Percentiles rank a stretch among this genome's conserved stretches.
phyloP scores from a whole-genome alignment of 2,113 vertebrate species.

The Siphamia tubifer region DNA sequence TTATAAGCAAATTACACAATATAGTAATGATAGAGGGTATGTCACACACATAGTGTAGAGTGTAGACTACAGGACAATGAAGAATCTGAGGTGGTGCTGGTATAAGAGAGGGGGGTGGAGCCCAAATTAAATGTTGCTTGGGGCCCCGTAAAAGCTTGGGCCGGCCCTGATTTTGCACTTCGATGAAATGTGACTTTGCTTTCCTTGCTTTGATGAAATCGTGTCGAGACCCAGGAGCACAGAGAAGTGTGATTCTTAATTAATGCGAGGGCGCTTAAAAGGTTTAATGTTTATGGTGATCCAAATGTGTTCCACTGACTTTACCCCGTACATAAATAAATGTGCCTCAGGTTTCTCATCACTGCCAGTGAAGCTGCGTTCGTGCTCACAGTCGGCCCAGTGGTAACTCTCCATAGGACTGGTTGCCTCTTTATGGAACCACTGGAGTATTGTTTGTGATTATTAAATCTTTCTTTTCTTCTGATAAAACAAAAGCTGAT shows the following conservation, averaged over 20 bases:
- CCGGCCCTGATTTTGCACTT: no score
- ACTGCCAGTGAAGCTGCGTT: slow-evolving; percentile 9
- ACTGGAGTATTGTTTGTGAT: slow-evolving; percentile 90
- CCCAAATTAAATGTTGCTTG: no score
- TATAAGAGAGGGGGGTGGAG: no score
- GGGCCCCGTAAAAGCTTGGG: no score
- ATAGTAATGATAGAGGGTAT: no score
- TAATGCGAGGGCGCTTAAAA: slow-evolving; percentile 4
- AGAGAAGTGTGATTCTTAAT: background rate
- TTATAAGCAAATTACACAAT: no score
- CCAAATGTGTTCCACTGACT: background rate
- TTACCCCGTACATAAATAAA: slow-evolving; percentile 19
- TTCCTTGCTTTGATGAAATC: background rate
- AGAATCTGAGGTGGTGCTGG: no score
- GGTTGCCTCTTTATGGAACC: slow-evolving; percentile 76
- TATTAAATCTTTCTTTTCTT: slow-evolving; percentile 86
- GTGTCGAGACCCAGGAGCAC: background rate
- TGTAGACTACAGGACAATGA: no score
- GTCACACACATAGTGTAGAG: no score
- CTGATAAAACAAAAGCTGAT: slow-evolving; percentile 82
- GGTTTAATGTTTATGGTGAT: slow-evolving; percentile 23
- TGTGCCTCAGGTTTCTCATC: slow-evolving; percentile 28
- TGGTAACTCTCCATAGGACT: slow-evolving; percentile 33
- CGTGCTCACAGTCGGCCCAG: slow-evolving; percentile 13
- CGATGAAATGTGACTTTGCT: background rate